A percentile compares a stretch with the other conserved stretches of the same genome.
Evolutionary conservation across 64 coral and sea anemone genomes (phyloP).

Genomic region (Stichodactyla mertensii): DNA sequence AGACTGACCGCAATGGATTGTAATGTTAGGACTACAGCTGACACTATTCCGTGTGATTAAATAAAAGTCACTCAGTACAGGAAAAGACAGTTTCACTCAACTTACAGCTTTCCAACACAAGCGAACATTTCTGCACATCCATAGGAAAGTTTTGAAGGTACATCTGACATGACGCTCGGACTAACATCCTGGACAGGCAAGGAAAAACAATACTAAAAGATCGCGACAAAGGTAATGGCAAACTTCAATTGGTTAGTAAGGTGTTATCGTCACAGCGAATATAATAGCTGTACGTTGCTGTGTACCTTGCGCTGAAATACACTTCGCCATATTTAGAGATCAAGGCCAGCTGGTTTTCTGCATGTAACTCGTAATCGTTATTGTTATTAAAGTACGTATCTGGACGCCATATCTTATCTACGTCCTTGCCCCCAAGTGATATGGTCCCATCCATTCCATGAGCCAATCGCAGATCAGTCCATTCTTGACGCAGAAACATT

Average conservation of each 20-base stretch:
- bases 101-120: slow-evolving; percentile 89
- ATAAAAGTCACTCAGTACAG: no score
- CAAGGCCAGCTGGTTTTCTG: slow-evolving; percentile 74
- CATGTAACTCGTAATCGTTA: slow-evolving; percentile 73
- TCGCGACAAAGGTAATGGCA: neutral
- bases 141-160: slow-evolving; percentile 84
- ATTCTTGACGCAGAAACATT: slow-evolving; percentile 86
- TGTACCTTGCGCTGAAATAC: slow-evolving; percentile 78
- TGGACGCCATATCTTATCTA: slow-evolving; percentile 84
- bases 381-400: slow-evolving; percentile 86
- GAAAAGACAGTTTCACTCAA: neutral
- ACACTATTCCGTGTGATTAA: no score
- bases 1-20: no score
- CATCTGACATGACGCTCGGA: slow-evolving; percentile 78
- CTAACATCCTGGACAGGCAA: slow-evolving; percentile 42
- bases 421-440: slow-evolving; percentile 59
- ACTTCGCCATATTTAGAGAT: slow-evolving; percentile 74
- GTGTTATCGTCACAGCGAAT: neutral
- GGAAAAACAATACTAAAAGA: neutral
- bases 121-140: slow-evolving; percentile 76
- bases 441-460: slow-evolving; percentile 51
- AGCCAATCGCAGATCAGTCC: slow-evolving; percentile 61
- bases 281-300: no score
- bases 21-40: no score
- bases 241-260: neutral